A percentile compares a stretch with the other conserved stretches of the same genome.
phyloP scores from a whole-genome alignment of 2,888 invertebrate genomes.

The Pollenia griseotomentosa region DNA sequence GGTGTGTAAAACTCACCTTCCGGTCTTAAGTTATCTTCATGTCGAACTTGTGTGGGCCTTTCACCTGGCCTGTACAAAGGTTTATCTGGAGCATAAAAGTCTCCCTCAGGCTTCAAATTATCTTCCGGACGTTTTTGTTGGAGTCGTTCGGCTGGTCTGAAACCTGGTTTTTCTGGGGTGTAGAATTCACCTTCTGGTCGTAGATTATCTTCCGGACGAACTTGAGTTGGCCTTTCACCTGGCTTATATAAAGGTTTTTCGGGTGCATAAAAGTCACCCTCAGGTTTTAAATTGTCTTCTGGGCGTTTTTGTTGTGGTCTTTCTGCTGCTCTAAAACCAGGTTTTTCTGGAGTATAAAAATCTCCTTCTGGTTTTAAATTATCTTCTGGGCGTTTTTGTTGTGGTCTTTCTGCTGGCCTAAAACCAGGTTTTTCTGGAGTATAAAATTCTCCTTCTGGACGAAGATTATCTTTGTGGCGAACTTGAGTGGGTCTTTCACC shows the following conservation, averaged over 20 bases:
- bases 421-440: constrained; percentile 82
- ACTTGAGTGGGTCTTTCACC: constrained; percentile 85
- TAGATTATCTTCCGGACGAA: constrained; percentile 85
- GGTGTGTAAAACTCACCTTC: constrained; percentile 86
- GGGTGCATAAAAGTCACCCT: constrained; percentile 85
- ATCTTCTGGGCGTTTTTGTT: constrained; percentile 78
- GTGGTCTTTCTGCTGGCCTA: constrained; percentile 85
- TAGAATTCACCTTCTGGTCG: constrained; percentile 85
- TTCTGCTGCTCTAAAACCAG: constrained; percentile 85
- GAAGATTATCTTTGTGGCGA: constrained; percentile 85
- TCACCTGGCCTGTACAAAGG: constrained; percentile 82
- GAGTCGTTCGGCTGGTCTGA: constrained; percentile 84
- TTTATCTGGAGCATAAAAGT: constrained; percentile 83
- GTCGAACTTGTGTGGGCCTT: constrained; percentile 83
- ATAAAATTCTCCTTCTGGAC: constrained; percentile 84
- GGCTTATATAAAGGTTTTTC: constrained; percentile 85
- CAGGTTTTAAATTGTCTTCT: constrained; percentile 85
- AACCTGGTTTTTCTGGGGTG: constrained; percentile 82
- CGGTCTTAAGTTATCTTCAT: constrained; percentile 85
- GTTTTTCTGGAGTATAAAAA: constrained; percentile 85
- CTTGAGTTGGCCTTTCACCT: constrained; percentile 84
- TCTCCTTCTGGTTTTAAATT: constrained; percentile 86
- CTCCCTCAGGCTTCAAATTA: constrained; percentile 84
- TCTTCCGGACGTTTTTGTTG: constrained; percentile 84
- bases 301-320: constrained; percentile 84